A percentile compares a stretch with the other conserved stretches of the same genome.
These are phyloP conservation scores for Trypoxylus dichotomus DNA, from an alignment of 1,140 invertebrate genomes.

Conservation along the genomic window DNA sequence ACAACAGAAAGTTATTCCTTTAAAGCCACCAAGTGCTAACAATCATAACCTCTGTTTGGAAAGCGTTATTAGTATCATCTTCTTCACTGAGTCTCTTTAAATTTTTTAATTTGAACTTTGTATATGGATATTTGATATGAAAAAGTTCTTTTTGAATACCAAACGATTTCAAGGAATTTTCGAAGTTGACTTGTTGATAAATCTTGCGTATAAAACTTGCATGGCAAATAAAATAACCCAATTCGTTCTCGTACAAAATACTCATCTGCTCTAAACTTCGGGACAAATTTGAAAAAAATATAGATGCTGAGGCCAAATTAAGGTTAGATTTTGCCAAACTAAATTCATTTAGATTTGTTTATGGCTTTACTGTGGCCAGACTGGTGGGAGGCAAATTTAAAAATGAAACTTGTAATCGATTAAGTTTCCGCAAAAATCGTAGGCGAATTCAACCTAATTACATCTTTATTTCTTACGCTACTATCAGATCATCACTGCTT, in stretches of 20 bases:
- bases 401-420: too few species aligned
- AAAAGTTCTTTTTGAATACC: constrained; percentile 37
- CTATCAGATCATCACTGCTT: too few species aligned
- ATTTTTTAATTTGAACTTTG: constrained; percentile 12
- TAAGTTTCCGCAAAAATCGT: too few species aligned
- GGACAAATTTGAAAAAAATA: too few species aligned
- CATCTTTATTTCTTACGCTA: too few species aligned
- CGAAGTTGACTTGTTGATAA: constrained; percentile 31
- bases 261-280: constrained; percentile 34
- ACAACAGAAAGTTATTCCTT: background rate
- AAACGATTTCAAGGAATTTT: background rate
- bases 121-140: constrained; percentile 38
- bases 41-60: constrained; percentile 3
- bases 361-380: too few species aligned
- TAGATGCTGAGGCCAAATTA: too few species aligned
- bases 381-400: too few species aligned
- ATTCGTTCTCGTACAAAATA: constrained; percentile 38
- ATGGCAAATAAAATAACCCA: constrained; percentile 40
- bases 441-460: too few species aligned
- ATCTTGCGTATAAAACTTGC: constrained; percentile 40
- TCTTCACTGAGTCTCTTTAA: constrained; percentile 21
- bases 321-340: too few species aligned
- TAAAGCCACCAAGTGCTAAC: background rate
- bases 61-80: background rate
- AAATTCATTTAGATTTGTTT: too few species aligned